Evolutionary conservation across 2,888 invertebrate species (phyloP), one percentile per base, ranked within the genome.

Genomic region (Lamellibrachia columna): DNA sequence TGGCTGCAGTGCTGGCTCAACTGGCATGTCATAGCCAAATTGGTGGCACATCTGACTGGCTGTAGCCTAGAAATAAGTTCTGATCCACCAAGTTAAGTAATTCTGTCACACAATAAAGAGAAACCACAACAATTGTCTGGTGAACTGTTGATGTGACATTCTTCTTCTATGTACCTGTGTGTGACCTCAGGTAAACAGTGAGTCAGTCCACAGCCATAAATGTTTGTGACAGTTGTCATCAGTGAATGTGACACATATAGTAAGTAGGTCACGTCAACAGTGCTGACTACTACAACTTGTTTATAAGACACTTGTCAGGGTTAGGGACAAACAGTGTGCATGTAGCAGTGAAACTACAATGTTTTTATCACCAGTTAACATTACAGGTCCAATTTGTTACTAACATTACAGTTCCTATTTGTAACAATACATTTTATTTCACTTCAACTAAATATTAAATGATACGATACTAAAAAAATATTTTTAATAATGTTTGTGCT

Each of bases 181-280:
- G 75, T 75, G 22, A 22, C 75, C 75, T 75, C 75, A 22, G n/a
- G 75, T 22, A 11, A n/a, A n/a, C 22, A 6, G 75, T 75, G 22
- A 75, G 22, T 75, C 75, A 40, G 22, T 75, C 6, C 22, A 22
- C 22, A n/a, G 6, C 75, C 15, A 75, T 75, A 75, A 75, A 75
- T 75, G n/a, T 75, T 75, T 75, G 75, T 75, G 75, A 75, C 75
- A 75, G 75, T 75, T n/a, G 75, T 75, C 75, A 75, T 22, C n/a
- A n/a, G 22, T 75, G n/a, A 22, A 75, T 75, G 75, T 15, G 75
- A 11, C 22, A 11, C 75, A 15, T 40, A 40, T 4, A 15, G 11
- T 75, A 75, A 75, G 22, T 15, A 75, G 75, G 75, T 75, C 75
- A 75, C 15, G 75, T 75, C 75, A 75, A 75, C 75, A 75, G 75